A percentile compares a stretch with the other conserved stretches of the same genome.
phyloP scores from a whole-genome alignment of 2,888 invertebrate genomes.

The Leptinotarsa peninsularis region DNA sequence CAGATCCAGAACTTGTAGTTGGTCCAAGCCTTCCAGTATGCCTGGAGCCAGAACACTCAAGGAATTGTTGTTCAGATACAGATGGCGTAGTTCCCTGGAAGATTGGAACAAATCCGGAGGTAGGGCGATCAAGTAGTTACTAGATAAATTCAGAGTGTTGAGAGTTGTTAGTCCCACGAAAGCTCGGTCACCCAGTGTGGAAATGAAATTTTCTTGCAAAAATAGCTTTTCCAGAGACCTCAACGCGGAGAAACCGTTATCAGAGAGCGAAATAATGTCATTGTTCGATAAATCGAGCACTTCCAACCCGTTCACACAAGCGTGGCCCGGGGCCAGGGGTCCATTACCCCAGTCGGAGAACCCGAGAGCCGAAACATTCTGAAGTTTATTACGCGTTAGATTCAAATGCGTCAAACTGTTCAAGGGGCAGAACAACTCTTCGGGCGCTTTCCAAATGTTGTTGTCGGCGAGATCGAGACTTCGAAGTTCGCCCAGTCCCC shows the following conservation, averaged over 20 bases:
- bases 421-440: conserved; percentile 79
- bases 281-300: conserved; percentile 80
- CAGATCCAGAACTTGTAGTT: conserved; percentile 79
- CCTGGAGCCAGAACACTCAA: conserved; percentile 81
- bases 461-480: conserved; percentile 80
- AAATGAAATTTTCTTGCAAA: conserved; percentile 82
- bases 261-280: conserved; percentile 77
- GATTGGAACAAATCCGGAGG: conserved; percentile 84
- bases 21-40: conserved; percentile 78
- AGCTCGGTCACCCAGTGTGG: conserved; percentile 79
- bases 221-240: conserved; percentile 77
- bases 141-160: conserved; percentile 81
- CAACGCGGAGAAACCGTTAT: conserved; percentile 78
- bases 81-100: conserved; percentile 77
- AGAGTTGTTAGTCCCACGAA: conserved; percentile 78
- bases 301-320: conserved; percentile 78
- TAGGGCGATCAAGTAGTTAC: conserved; percentile 81
- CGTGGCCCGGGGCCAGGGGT: conserved; percentile 71
- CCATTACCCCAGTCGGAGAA: conserved; percentile 80
- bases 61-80: conserved; percentile 83
- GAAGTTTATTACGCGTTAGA: conserved; percentile 81
- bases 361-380: conserved; percentile 81
- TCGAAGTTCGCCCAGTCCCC: conserved; percentile 76
- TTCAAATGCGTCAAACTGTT: conserved; percentile 78
- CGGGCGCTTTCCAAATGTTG: conserved; percentile 81